Evolutionary conservation across 2,888 invertebrate species (phyloP), one percentile per base, ranked within the genome.

Genomic region (Harpalus rufipes): DNA sequence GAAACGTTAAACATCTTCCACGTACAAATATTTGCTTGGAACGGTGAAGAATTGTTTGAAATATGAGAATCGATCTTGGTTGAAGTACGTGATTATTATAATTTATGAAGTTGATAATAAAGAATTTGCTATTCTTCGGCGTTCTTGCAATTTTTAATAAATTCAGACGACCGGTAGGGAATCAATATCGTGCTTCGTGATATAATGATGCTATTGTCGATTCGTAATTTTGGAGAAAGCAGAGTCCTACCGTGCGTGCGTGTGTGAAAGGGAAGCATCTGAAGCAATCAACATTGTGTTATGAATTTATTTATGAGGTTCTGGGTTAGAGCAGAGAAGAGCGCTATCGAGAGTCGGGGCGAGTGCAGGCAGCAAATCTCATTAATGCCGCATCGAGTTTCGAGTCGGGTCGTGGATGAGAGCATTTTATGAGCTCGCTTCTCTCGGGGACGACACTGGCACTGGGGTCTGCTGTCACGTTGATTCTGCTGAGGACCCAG

Each of bases 281-380:
- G 83, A 74, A 83, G 83, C 83, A 83, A 83, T 83, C 83, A 83
- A 74, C 83, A 83, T 83, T 83, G 83, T 83, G 83, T 83, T 83
- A 83, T 83, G 83, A 83, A 83, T 83, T 83, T 83, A 83, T 83
- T 83, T 83, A 83, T 83, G 83, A 83, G 83, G 39, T 58, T 83
- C 44, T 58, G 58, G 32, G 16, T 18, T 58, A 32, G 82, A 72
- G 82, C 68, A 39, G 16, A 14, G 14, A 56, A 16, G 72, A 72
- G 82, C 68, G 25, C 81, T 39, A 72, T 83, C 76, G 83, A 59
- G 83, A 82, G 76, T 56, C 68, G 25, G 14, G 74, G 74, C 14
- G 78, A 78, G 72, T 44, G 72, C 72, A 74, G 58, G 58, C 68
- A 58, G 83, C 74, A 83, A 83, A 83, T 83, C 83, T 83, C 83